Percentiles rank a stretch among this genome's conserved stretches.
phyloP scores from a whole-genome alignment of 2,888 invertebrate species.

The Drosophila flavopinicola region DNA sequence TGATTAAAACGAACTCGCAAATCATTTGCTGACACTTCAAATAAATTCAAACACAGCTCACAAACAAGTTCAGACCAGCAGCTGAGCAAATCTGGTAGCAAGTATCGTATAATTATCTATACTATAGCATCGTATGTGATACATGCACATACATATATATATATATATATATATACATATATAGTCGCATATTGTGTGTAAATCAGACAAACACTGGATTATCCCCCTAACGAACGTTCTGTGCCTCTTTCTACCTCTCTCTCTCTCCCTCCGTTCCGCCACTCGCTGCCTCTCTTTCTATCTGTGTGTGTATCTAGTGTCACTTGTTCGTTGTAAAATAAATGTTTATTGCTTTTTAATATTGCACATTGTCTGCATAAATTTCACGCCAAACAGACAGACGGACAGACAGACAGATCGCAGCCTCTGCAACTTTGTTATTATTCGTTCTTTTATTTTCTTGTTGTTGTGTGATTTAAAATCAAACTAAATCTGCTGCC shows the following conservation, averaged over 20 bases:
- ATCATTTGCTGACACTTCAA: slow-evolving; percentile 49
- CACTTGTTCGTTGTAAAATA: slow-evolving; percentile 75
- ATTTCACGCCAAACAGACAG: slow-evolving; percentile 58
- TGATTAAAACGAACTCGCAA: slow-evolving; percentile 45
- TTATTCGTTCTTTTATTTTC: slow-evolving; percentile 32
- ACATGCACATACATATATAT: slow-evolving; percentile 8
- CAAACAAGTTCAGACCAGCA: slow-evolving; percentile 36
- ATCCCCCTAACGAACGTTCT: slow-evolving; percentile 19
- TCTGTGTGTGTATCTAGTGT: slow-evolving; percentile 42
- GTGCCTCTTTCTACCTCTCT: not conserved
- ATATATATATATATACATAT: slow-evolving; percentile 8
- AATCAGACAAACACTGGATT: slow-evolving; percentile 36
- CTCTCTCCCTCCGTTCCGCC: not conserved
- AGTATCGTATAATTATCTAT: not conserved
- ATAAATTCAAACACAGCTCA: slow-evolving; percentile 25
- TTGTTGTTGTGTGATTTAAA: slow-evolving; percentile 63
- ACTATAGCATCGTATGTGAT: slow-evolving; percentile 5
- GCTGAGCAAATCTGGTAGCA: slow-evolving; percentile 13
- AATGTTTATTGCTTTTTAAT: slow-evolving; percentile 80
- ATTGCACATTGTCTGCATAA: slow-evolving; percentile 81
- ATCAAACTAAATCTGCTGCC: slow-evolving; percentile 78
- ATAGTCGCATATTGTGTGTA: slow-evolving; percentile 39
- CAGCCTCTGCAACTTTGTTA: slow-evolving; percentile 63
- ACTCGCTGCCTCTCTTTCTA: not conserved
- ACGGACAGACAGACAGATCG: slow-evolving; percentile 13